Percentiles rank a stretch among this genome's conserved stretches.
Evolutionary conservation across 1,140 invertebrate genomes (phyloP).

Genomic region (Probaryconus sp.): DNA sequence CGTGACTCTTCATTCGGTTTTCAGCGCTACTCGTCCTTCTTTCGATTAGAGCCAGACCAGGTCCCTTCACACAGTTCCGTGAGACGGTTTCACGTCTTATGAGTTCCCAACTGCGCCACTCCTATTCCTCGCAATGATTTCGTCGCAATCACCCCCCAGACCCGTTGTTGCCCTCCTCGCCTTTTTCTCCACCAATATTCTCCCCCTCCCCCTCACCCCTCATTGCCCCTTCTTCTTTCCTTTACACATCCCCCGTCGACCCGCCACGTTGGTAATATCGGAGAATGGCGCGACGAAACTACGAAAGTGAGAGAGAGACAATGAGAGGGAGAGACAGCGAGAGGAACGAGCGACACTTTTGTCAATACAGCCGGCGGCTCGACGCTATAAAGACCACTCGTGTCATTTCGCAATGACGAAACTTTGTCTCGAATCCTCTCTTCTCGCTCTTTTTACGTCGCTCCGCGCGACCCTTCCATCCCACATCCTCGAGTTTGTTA

Average conservation of each 20-base stretch:
- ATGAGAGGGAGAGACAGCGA: conserved; percentile 25
- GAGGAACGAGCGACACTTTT: conserved; percentile 75
- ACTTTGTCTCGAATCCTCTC: conserved; percentile 75
- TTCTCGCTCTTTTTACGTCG: conserved; percentile 49
- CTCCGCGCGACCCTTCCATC: conserved; percentile 33
- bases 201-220: conserved; percentile 9
- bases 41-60: conserved; percentile 49
- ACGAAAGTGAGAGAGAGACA: conserved; percentile 35
- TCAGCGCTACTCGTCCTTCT: conserved; percentile 28
- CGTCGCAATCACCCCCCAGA: conserved; percentile 73
- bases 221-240: too few species aligned
- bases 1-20: conserved; percentile 64
- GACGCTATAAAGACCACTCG: conserved; percentile 79
- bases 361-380: conserved; percentile 75
- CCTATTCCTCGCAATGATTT: conserved; percentile 77
- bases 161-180: conserved; percentile 16
- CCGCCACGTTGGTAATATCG: conserved; percentile 74
- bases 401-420: conserved; percentile 79
- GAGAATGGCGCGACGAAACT: conserved; percentile 67
- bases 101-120: conserved; percentile 75
- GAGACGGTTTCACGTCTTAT: conserved; percentile 74
- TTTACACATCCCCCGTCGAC: conserved; percentile 58
- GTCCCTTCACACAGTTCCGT: conserved; percentile 26
- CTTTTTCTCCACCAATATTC: conserved; percentile 45
- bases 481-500: conserved; percentile 67